Evolutionary conservation across 2,797 vertebrate species (phyloP), one percentile per base, ranked within the genome.

Genomic region (Sternarchorhynchus goeldii): DNA sequence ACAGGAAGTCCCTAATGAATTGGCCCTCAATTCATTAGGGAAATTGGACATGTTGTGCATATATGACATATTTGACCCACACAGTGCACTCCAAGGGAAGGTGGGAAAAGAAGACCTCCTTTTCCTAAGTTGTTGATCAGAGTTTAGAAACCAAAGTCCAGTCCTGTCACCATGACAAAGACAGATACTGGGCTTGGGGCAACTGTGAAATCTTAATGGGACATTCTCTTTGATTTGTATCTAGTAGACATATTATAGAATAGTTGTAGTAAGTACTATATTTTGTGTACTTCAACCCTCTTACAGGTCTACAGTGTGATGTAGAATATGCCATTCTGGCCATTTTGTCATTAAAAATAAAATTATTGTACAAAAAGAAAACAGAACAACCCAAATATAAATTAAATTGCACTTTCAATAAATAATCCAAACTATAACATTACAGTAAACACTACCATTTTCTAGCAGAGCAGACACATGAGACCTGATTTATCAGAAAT

Each of bases 81-180:
- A 58, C 62, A 67, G 57, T 72, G 25, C 65, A 74, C 78, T 85
- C 76, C 76, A 77, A 76, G 56, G 39, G 71, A 69, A 69, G 75
- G 53, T 58, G 63, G 45, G 41, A 70, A 55, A 73, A 41, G 63
- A 21, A 66, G 45, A 60, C 8, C n/a, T 76, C 67, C 69, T 79
- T 77, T 75, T 63, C 64, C 14, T 78, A 57, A 80, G 75, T 50
- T 53, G 75, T 62, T 80, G 58, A 62, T 50, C 56, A 82, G 8
- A 79, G 79, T 77, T 78, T 63, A 64, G 55, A 34, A 64, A 78
- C 57, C 50, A 67, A 77, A 58, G 55, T 50, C 45, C 45, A 50
- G 45, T 64, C 74, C 66, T 57, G 53, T 29, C 16, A 70, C 8
- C 36, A 29, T 59, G 17, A 72, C 39, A 56, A 78, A 70, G 67